Evolutionary conservation across 92 coral and sea anemone species (phyloP), one percentile per base, ranked within the genome.

Genomic region (Plumapathes pennacea): DNA sequence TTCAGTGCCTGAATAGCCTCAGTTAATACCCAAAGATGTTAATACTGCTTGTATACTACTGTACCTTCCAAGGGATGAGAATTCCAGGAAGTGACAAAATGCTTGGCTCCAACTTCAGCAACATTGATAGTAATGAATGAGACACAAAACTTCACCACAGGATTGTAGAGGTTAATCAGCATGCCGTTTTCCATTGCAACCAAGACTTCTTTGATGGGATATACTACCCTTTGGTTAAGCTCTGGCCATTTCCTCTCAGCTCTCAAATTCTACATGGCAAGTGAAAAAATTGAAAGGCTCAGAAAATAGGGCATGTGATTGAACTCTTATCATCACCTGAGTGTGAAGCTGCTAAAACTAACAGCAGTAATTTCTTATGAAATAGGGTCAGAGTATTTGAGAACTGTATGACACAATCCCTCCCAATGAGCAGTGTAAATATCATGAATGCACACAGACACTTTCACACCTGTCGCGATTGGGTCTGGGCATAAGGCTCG

Each of bases 221-320:
- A 82, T 10, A 68, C 40, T 9, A 82, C 72, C 6, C 84, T 41
- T 34, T 76, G 79, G 34, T 82, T 76, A 7, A 76, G 57, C 67
- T 82, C 89, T 26, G 79, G 79, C 89, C 89, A 82, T 25, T 82
- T 75, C 21, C 84, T 44, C 49, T 82, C 84, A 31, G 89, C 89
- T 19, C 74, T 78, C 23, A 75, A 69, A 56, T 82, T 82, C 89
- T 82, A 43, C 25, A 42, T 37, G 20, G 54, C 52, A 50, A 52
- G 37, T 28, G 17, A 21, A 3, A 48, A 48, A 48, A 25, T 48
- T n/a, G n/a, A n/a, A n/a, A n/a, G n/a, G n/a, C n/a, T n/a, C n/a
- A n/a, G n/a, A n/a, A n/a, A n/a, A n/a, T n/a, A n/a, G n/a, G n/a
- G n/a, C n/a, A n/a, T n/a, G n/a, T n/a, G n/a, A n/a, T n/a, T n/a